phyloP scores from a whole-genome alignment of 2,888 invertebrate species.

The Coleophora flavipennella region DNA sequence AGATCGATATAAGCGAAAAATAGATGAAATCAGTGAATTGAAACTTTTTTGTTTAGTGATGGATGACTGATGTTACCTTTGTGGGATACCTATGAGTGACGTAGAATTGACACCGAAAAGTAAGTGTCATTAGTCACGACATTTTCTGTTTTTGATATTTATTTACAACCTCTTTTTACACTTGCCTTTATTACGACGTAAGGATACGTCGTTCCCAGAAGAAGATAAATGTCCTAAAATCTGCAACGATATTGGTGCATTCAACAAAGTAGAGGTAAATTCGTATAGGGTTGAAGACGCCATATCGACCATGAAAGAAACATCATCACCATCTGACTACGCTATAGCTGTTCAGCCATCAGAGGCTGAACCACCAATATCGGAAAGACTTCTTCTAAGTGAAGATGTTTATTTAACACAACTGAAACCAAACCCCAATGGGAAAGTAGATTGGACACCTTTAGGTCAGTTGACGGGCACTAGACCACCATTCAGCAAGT shows the following conservation, averaged over 20 bases:
- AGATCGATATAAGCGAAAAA: too few species aligned
- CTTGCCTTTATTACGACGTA: constrained; percentile 1
- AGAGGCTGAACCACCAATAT: constrained; percentile 11
- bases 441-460: constrained; percentile 82
- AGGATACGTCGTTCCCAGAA: constrained; percentile 38
- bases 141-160: too few species aligned
- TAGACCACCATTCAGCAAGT: constrained; percentile 81
- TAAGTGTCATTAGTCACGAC: too few species aligned
- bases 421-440: constrained; percentile 77
- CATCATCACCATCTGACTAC: constrained; percentile 2
- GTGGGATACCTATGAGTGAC: background rate
- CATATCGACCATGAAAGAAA: constrained; percentile 1
- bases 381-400: constrained; percentile 15
- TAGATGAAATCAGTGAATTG: too few species aligned
- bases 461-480: constrained; percentile 80
- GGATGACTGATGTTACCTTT: too few species aligned
- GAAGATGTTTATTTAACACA: constrained; percentile 38
- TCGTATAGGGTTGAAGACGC: constrained; percentile 23
- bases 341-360: background rate
- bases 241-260: constrained; percentile 50
- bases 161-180: background rate
- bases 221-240: constrained; percentile 43
- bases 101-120: too few species aligned
- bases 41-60: too few species aligned
- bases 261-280: constrained; percentile 37